Conservation (phyloP, 1,140 invertebrate species). For the Manduca sexta region DNA sequence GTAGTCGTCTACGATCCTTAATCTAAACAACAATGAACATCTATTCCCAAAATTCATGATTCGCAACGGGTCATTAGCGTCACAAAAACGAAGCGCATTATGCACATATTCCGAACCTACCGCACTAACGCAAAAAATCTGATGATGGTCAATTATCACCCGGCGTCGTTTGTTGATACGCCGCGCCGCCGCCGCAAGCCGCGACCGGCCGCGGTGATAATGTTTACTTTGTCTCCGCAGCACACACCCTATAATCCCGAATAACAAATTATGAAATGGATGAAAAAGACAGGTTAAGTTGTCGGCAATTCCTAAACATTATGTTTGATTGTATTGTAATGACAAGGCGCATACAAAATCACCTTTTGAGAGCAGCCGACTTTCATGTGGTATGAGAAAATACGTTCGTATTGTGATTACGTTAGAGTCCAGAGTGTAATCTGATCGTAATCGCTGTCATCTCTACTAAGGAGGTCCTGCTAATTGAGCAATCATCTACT, state of each 20-base stretch:
- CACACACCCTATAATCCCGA: conserved; percentile 60
- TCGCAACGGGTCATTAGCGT: neutral
- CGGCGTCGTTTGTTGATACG: conserved; percentile 18
- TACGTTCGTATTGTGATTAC: conserved; percentile 23
- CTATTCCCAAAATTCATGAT: neutral
- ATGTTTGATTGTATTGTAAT: conserved; percentile 70
- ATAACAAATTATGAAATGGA: conserved; percentile 70
- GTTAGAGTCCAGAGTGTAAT: conserved; percentile 30
- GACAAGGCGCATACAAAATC: conserved; percentile 63
- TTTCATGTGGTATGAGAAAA: conserved; percentile 28
- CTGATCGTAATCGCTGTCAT: conserved; percentile 21
- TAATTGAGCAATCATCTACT: conserved; percentile 72
- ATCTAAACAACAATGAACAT: too few species aligned
- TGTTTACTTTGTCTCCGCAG: conserved; percentile 67
- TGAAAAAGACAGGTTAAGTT: conserved; percentile 66
- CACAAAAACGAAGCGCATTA: neutral
- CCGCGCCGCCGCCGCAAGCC: conserved; percentile 1
- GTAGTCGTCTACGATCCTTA: too few species aligned
- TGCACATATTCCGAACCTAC: conserved; percentile 10
- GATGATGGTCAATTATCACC: conserved; percentile 28
- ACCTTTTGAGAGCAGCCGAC: conserved; percentile 66
- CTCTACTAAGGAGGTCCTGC: conserved; percentile 70
- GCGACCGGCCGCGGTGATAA: conserved; percentile 31
- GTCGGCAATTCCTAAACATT: conserved; percentile 70
- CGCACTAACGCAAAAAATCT: conserved; percentile 16